Conservation (phyloP, 2,888 invertebrate genomes). For the Matsumyia berberina region DNA sequence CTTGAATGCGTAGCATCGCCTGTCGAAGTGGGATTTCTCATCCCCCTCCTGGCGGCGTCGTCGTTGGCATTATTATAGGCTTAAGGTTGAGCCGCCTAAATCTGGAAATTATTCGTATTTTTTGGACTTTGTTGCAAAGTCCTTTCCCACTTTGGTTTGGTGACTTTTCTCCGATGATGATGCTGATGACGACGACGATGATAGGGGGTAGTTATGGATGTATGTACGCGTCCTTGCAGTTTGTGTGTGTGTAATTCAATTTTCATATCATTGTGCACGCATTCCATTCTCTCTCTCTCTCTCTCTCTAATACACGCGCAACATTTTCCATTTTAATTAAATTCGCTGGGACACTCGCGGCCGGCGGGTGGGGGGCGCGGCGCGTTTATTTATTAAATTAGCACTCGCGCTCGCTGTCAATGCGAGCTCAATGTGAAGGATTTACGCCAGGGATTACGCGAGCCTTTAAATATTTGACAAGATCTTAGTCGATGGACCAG, state of each 20-base stretch:
- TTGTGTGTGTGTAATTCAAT: conserved; percentile 68
- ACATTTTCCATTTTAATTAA: conserved; percentile 71
- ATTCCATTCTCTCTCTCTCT: conserved; percentile 6
- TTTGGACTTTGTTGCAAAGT: conserved; percentile 48
- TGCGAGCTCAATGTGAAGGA: conserved; percentile 69
- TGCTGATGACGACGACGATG: conserved; percentile 17
- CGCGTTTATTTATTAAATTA: conserved; percentile 73
- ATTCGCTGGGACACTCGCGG: conserved; percentile 49
- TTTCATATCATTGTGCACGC: conserved; percentile 59
- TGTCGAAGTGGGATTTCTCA: conserved; percentile 47
- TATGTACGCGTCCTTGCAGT: conserved; percentile 37
- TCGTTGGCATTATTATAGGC: conserved; percentile 65
- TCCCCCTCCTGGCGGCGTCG: conserved; percentile 19
- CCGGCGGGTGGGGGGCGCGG: not conserved
- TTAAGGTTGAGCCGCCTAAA: conserved; percentile 72
- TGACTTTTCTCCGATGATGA: conserved; percentile 52
- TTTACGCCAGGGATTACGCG: conserved; percentile 70
- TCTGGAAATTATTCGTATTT: conserved; percentile 72
- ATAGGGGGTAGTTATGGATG: conserved; percentile 28
- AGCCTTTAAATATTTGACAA: conserved; percentile 74
- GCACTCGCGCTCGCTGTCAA: conserved; percentile 62
- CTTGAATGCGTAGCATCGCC: conserved; percentile 44
- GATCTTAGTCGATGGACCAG: conserved; percentile 54
- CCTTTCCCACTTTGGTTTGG: conserved; percentile 21
- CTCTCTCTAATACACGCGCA: conserved; percentile 23